Base-by-base conservation (phyloP, 2,888 invertebrate species). In the Gisinianus flammeolus region DNA sequence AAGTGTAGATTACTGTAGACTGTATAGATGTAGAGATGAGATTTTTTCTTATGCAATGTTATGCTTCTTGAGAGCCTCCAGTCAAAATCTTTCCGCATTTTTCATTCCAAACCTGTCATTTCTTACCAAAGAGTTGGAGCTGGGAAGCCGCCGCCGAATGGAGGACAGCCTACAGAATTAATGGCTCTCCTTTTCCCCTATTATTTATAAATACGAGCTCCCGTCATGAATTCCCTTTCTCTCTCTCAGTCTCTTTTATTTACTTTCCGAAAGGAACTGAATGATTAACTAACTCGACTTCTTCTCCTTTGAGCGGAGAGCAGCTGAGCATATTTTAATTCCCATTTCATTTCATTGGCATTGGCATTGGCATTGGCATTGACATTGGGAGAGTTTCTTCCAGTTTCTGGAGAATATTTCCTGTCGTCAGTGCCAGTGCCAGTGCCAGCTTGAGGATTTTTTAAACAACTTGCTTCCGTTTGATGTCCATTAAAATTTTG, bases 61-160 rank as follows among this genome's bases (percentile, higher is more conserved):
- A 58, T 58, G 56, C n/a, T 44, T 16, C 44, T 44, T 12, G 44
- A 44, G 44, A 44, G 72, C 72, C 72, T 58, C 72, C 2, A 72
- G 72, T 72, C n/a, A 54, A 72, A 72, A 58, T 58, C 58, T 52
- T 31, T 69, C 69, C 58, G 31, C 72, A 72, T 72, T 72, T 72
- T 72, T 72, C 72, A 72, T 72, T 58, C 33, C 19, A 54, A 54
- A 28, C 72, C 72, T 56, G 72, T 69, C 69, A 69, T 69, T 69
- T 69, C 44, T 69, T 69, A 44, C 24, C 44, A 67, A 67, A 67
- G 67, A 67, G 67, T 26, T 31, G n/a, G n/a, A n/a, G n/a, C n/a
- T n/a, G 28, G 67, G 67, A 67, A 67, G 67, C 67, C 67, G 67
- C 67, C 31, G 67, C 28, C 30, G 31, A 67, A 31, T 30, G n/a